Evolutionary conservation across 2,888 invertebrate genomes (phyloP).

Genomic region (Gymnoscelis rufifasciata): DNA sequence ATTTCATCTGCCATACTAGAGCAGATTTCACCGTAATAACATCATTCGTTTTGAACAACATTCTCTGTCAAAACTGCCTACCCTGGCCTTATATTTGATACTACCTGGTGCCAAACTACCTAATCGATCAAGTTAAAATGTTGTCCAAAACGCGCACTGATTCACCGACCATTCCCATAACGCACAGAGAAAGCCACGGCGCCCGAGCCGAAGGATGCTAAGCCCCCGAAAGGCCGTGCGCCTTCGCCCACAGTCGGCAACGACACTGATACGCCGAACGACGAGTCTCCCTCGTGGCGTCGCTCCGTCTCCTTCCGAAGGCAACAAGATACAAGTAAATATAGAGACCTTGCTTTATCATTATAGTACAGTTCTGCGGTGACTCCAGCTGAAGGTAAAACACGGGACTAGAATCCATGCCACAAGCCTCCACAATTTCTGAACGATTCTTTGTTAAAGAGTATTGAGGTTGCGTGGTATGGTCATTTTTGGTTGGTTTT

Average conservation of each 20-base stretch:
- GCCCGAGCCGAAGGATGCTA: constrained; percentile 66
- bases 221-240: constrained; percentile 64
- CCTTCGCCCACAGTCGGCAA: constrained; percentile 49
- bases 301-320: constrained; percentile 53
- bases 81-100: too few species aligned
- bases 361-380: too few species aligned
- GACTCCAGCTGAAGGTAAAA: too few species aligned
- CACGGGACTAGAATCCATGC: too few species aligned
- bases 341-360: constrained; percentile 2
- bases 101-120: too few species aligned
- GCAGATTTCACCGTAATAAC: constrained; percentile 13
- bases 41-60: constrained; percentile 9
- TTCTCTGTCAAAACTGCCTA: too few species aligned
- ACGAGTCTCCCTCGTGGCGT: constrained; percentile 70
- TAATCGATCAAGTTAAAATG: not conserved
- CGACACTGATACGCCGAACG: constrained; percentile 38
- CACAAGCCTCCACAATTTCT: too few species aligned
- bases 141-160: constrained; percentile 15
- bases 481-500: too few species aligned
- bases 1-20: constrained; percentile 5
- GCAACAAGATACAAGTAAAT: not conserved
- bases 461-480: too few species aligned
- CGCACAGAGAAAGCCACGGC: constrained; percentile 52
- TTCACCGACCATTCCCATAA: constrained; percentile 11
- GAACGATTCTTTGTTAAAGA: too few species aligned